These are phyloP conservation scores for Tragelaphus scriptus DNA, from an alignment of 2,113 vertebrate genomes.

Conservation along the genomic window DNA sequence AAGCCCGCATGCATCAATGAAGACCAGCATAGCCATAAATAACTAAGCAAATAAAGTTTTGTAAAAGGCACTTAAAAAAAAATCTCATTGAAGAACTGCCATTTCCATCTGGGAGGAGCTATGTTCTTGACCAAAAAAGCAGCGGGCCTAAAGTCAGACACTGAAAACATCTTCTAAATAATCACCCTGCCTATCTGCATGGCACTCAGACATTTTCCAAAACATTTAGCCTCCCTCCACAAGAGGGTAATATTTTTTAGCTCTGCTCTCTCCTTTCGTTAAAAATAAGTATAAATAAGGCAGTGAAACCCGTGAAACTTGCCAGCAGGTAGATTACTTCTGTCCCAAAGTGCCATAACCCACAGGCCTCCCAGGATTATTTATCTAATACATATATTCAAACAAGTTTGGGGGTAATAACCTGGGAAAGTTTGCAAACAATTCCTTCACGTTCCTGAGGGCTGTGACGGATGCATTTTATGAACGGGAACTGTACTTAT, in stretches of 20 bases:
- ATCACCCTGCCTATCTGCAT: fast-evolving
- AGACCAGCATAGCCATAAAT: neutral
- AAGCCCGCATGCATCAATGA: fast-evolving
- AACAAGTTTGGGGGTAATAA: neutral
- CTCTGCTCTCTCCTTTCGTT: neutral
- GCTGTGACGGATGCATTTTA: neutral
- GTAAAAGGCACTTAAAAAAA: neutral
- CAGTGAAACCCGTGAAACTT: neutral
- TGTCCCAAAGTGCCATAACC: neutral
- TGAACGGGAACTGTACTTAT: neutral
- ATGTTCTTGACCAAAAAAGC: neutral
- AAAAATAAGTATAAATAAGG: neutral
- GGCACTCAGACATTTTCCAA: neutral
- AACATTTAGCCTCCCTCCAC: too few species aligned
- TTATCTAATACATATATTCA: too few species aligned
- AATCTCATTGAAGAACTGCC: fast-evolving
- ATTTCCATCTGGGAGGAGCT: fast-evolving
- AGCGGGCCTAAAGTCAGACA: neutral
- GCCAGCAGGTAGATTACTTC: neutral
- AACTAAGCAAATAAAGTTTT: neutral
- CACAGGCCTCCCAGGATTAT: neutral
- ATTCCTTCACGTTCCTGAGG: fast-evolving
- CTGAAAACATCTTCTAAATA: neutral
- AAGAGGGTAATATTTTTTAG: neutral
- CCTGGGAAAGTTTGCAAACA: neutral